These are phyloP conservation scores for Timandra comae DNA, from an alignment of 2,888 invertebrate species.

Conservation along the genomic window DNA sequence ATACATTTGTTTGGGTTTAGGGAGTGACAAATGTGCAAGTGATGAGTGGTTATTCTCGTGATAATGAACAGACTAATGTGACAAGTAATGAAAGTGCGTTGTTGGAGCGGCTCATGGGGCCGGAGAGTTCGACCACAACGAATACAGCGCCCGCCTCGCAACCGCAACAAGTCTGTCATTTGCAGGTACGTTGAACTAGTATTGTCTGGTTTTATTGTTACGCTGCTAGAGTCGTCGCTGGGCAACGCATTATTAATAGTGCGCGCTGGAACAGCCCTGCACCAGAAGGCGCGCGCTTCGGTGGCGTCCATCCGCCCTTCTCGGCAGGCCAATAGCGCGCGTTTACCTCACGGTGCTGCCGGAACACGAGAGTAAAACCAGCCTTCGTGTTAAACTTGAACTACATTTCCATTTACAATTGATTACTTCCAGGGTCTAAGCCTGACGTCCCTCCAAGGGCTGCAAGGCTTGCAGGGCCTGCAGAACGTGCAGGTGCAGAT, in stretches of 20 bases:
- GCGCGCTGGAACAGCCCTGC: too few species aligned
- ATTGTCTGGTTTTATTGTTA: not conserved
- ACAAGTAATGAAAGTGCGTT: constrained; percentile 65
- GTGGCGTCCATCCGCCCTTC: too few species aligned
- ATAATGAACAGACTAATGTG: constrained; percentile 61
- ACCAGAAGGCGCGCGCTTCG: too few species aligned
- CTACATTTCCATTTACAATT: too few species aligned
- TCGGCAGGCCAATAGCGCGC: too few species aligned
- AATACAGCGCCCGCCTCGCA: constrained; percentile 35
- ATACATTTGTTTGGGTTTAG: too few species aligned
- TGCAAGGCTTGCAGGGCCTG: constrained; percentile 78
- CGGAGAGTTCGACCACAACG: constrained; percentile 33
- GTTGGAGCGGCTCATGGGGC: constrained; percentile 58
- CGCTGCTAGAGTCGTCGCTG: too few species aligned
- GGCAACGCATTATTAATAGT: too few species aligned
- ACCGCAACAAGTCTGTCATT: constrained; percentile 57
- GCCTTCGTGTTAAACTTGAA: too few species aligned
- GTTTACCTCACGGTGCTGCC: too few species aligned
- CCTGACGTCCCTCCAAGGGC: constrained; percentile 83
- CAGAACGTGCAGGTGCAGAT: constrained; percentile 90
- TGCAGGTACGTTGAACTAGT: constrained; percentile 61
- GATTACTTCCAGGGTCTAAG: constrained; percentile 78
- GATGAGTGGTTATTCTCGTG: constrained; percentile 55
- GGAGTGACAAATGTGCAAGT: constrained; percentile 47
- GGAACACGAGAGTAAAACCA: too few species aligned